Conservation (phyloP, 2,113 vertebrate genomes). For the Larimichthys crocea region DNA sequence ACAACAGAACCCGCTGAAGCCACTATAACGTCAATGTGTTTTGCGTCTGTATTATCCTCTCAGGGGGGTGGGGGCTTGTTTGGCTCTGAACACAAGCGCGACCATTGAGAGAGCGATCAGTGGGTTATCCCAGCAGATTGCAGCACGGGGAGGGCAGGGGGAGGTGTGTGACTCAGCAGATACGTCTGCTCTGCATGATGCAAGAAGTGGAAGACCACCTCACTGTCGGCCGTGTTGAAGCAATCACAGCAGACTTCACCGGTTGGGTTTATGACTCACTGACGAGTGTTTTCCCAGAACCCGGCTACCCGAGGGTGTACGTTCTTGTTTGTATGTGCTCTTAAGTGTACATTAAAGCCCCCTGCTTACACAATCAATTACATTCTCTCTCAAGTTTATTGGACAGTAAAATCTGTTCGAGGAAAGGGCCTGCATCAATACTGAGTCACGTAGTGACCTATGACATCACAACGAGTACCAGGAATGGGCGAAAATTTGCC, state of each 20-base stretch:
- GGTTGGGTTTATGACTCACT: constrained; percentile 64
- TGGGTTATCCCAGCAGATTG: constrained; percentile 48
- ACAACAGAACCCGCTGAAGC: constrained; percentile 36
- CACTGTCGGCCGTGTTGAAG: constrained; percentile 50
- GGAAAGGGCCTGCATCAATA: constrained; percentile 35
- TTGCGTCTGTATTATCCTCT: constrained; percentile 39
- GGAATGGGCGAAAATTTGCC: constrained; percentile 33
- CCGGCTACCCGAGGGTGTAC: constrained; percentile 43
- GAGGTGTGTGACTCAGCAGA: constrained; percentile 61
- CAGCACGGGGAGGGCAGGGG: constrained; percentile 9
- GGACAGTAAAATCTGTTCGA: constrained; percentile 51
- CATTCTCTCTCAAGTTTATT: constrained; percentile 61
- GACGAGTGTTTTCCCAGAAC: constrained; percentile 70
- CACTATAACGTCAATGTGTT: constrained; percentile 34
- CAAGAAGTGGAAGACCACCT: constrained; percentile 74
- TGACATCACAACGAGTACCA: constrained; percentile 47
- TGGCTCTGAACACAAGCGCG: constrained; percentile 55
- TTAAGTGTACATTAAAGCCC: constrained; percentile 55
- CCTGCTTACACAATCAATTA: constrained; percentile 57
- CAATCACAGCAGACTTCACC: constrained; percentile 59
- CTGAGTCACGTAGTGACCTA: constrained; percentile 57
- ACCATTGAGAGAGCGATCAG: constrained; percentile 51
- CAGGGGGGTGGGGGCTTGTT: constrained; percentile 16
- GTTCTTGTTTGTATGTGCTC: constrained; percentile 50
- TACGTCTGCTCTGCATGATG: constrained; percentile 57